Evolutionary conservation across 2,888 invertebrate genomes (phyloP), one percentile per base, ranked within the genome.

Genomic region (Pandemis cinnamomeana): DNA sequence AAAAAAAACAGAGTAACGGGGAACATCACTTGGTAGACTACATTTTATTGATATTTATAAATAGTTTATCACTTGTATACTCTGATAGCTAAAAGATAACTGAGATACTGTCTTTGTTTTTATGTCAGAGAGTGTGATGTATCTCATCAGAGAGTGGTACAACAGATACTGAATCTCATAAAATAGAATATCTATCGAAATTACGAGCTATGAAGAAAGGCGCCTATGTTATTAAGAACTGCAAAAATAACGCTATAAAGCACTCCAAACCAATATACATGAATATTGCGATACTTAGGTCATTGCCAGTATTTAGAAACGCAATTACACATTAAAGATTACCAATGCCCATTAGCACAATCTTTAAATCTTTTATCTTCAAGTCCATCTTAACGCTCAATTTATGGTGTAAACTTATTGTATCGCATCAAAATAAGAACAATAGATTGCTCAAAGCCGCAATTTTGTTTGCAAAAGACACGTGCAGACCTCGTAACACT

Each of bases 401-500:
- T 36, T 36, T 36, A 4, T 42, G 46, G 63, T 73, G 72, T 69
- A 64, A 67, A 53, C 62, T 46, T 10, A 67, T 67, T 67, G 62
- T 61, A 64, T 73, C 68, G 41, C 64, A 74, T 74, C 70, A 61
- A 74, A 70, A 62, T 71, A 62, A 60, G 71, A 74, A 74, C 74
- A 74, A 74, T 74, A 55, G 70, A 67, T 74, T 74, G 73, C 71
- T 67, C 61, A 71, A 67, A 67, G 61, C 27, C 44, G 64, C 69
- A 67, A 53, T 70, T 68, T 58, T 42, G 8, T 53, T 63, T 69
- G 58, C 68, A 67, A 69, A 55, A 73, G 44, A 73, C 66, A 70
- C 60, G 73, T 73, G 68, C 68, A 51, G 60, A 42, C 15, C 62
- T 58, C 71, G 63, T 36, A 71, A 69, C 71, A 67, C 74, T 79